Conservation (phyloP, 2,888 invertebrate genomes). For the Xestia xanthographa region DNA sequence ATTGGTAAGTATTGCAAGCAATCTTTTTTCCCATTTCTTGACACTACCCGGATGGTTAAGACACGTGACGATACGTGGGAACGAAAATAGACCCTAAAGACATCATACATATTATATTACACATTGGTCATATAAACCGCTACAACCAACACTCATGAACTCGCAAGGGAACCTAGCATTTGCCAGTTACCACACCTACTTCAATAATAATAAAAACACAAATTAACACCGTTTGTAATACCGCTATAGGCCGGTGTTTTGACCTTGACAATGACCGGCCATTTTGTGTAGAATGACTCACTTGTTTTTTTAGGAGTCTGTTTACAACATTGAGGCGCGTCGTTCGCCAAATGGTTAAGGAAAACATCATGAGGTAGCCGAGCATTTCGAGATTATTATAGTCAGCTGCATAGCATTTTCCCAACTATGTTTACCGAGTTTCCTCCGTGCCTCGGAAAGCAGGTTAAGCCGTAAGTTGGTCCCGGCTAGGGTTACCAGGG, state of each 20-base stretch:
- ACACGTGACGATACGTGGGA: background rate
- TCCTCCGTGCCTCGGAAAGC: no score
- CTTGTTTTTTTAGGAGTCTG: conserved; percentile 34
- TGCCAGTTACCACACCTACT: background rate
- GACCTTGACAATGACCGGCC: conserved; percentile 57
- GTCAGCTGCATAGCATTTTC: no score
- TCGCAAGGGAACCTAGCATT: conserved; percentile 3
- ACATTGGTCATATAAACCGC: conserved; percentile 12
- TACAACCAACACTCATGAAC: background rate
- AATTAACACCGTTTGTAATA: conserved; percentile 54
- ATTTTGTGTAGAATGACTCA: conserved; percentile 34
- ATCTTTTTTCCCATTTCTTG: no score
- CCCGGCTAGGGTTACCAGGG: no score
- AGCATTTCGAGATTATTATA: background rate
- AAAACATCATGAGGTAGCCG: background rate
- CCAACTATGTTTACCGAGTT: no score
- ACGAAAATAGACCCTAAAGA: background rate
- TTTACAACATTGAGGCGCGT: background rate
- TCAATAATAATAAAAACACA: conserved; percentile 30
- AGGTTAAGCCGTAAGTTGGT: no score
- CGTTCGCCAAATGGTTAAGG: background rate
- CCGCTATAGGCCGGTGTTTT: conserved; percentile 53
- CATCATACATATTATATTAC: background rate
- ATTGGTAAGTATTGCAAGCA: no score
- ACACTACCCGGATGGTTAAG: no score